Conservation (phyloP, 2,113 vertebrate genomes). For the Rhabdomys dilectus region DNA sequence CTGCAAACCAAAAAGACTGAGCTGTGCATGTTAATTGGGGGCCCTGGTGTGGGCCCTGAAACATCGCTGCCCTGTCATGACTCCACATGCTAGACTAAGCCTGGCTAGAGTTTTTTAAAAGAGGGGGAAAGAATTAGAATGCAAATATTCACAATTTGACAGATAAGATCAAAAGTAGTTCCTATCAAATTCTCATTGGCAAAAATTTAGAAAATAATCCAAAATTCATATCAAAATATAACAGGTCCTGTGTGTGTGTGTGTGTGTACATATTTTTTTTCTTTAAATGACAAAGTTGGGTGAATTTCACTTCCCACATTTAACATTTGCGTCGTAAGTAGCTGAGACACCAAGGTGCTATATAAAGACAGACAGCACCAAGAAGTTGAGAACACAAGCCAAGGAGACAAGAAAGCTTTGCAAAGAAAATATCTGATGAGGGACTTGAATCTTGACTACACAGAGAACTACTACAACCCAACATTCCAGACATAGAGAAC, state of each 20-base stretch:
- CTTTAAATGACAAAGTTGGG: neutral
- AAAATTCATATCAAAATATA: constrained; percentile 17
- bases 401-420: neutral
- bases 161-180: neutral
- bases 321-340: neutral
- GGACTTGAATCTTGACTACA: neutral
- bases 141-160: neutral
- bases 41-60: neutral
- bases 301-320: neutral
- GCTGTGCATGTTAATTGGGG: neutral
- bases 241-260: neutral
- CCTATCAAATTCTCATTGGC: neutral
- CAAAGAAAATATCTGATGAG: neutral
- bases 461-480: neutral
- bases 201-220: constrained; percentile 8
- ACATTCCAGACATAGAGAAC: neutral
- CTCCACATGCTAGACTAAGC: neutral
- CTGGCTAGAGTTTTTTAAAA: neutral
- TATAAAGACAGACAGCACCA: neutral
- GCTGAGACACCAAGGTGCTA: neutral
- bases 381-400: neutral
- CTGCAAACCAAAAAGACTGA: neutral
- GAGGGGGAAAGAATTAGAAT: neutral
- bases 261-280: neutral
- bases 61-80: neutral